Base-by-base conservation (phyloP, 2,113 vertebrate species). In the Oenanthe melanoleuca region DNA sequence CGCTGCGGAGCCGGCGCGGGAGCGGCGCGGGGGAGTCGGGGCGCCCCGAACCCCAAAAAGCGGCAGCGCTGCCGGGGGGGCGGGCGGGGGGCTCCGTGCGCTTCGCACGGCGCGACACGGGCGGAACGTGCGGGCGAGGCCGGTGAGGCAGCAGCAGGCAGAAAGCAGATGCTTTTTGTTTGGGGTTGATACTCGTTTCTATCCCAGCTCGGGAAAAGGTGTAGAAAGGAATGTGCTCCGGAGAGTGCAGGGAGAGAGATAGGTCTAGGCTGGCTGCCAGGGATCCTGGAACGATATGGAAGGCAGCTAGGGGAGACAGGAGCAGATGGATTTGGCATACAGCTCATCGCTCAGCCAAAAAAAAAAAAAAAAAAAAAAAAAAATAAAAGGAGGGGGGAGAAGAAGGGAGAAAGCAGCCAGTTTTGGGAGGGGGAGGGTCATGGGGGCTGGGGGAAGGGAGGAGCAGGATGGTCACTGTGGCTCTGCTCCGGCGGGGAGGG, bases 221-320 rank as follows among this genome's bases (percentile, higher is more conserved):
- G 93, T 95, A 95, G 95, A 96, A 86, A 95, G 96, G 96, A 97
- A 97, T 95, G 95, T 95, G 96, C 96, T 96, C 93, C 85, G 44
- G 38, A 77, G 94, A 93, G 95, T 80, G 95, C 45, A 88, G 75
- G 88, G 95, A 96, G 96, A 74, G 92, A 95, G 95, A 96, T 88
- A 84, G 96, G 96, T 93, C 96, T 87, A 96, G 95, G 96, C 95
- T 80, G 2, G 57, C 95, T 97, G 96, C 94, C 95, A 96, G 94
- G 92, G n/a, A n/a, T n/a, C n/a, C n/a, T n/a, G n/a, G n/a, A n/a
- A n/a, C n/a, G n/a, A n/a, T n/a, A n/a, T n/a, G n/a, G n/a, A n/a
- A n/a, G n/a, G n/a, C n/a, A n/a, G n/a, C n/a, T n/a, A n/a, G n/a
- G n/a, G n/a, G n/a, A n/a, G n/a, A n/a, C n/a, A n/a, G n/a, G n/a